A percentile compares a stretch with the other conserved stretches of the same genome.
These are phyloP conservation scores for Microdon myrmicae DNA, from an alignment of 2,888 invertebrate species.

Conservation along the genomic window DNA sequence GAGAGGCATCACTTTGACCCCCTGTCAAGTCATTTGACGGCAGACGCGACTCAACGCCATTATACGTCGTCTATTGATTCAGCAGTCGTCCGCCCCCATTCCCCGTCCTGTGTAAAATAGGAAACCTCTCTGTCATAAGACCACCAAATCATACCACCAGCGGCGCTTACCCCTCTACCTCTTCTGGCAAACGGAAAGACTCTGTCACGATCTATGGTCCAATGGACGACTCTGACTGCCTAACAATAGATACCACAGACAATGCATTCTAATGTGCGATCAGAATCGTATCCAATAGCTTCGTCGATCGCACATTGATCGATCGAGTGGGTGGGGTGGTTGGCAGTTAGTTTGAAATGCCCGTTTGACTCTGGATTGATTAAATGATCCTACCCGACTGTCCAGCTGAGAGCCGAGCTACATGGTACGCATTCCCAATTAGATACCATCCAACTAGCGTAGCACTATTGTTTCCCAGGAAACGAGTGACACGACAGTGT, in stretches of 20 bases:
- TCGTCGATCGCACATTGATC: constrained; percentile 26
- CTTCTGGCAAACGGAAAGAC: constrained; percentile 35
- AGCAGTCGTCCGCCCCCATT: too few relatives aligned
- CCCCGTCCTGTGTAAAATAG: too few relatives aligned
- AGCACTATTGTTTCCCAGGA: constrained; percentile 38
- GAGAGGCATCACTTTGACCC: constrained; percentile 45
- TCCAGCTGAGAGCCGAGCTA: constrained; percentile 29
- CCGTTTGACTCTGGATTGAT: constrained; percentile 47
- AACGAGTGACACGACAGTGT: constrained; percentile 46
- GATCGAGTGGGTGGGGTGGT: constrained; percentile 42
- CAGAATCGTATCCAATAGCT: constrained; percentile 28
- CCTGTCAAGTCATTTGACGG: constrained; percentile 39
- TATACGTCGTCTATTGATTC: too few relatives aligned
- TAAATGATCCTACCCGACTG: constrained; percentile 45
- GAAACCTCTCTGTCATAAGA: constrained; percentile 51
- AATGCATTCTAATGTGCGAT: constrained; percentile 41
- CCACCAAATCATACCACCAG: constrained; percentile 44
- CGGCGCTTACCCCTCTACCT: constrained; percentile 35
- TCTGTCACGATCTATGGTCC: constrained; percentile 48
- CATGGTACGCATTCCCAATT: constrained; percentile 34
- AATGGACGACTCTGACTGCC: constrained; percentile 20
- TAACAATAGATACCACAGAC: constrained; percentile 22
- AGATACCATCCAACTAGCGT: constrained; percentile 9
- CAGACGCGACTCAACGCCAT: constrained; percentile 46
- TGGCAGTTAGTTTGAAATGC: constrained; percentile 41